phyloP scores from a whole-genome alignment of 2,113 vertebrate genomes.

The Chaetura pelagica region DNA sequence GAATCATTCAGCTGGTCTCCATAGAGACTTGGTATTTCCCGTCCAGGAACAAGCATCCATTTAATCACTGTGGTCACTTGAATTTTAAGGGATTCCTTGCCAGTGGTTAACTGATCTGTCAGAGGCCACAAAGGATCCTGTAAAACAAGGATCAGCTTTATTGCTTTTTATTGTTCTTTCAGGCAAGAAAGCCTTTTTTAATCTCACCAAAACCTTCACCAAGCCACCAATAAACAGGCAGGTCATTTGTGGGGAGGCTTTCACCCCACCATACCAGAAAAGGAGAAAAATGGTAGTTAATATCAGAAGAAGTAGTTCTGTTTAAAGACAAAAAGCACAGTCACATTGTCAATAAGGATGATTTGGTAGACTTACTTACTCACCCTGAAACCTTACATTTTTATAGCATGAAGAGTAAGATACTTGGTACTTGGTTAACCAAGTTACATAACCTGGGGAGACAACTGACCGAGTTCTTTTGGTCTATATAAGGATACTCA shows the following conservation, averaged over 20 bases:
- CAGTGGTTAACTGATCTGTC: background rate
- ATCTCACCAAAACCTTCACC: background rate
- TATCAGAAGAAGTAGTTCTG: background rate
- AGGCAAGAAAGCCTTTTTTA: constrained; percentile 11
- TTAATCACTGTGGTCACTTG: background rate
- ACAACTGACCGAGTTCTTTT: background rate
- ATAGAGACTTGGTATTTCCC: background rate
- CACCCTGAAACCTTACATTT: background rate
- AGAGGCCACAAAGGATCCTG: background rate
- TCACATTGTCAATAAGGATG: background rate
- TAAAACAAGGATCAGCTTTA: constrained; percentile 21
- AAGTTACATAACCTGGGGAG: background rate
- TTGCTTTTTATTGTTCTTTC: constrained; percentile 27
- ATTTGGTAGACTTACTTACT: background rate
- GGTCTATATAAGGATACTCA: background rate
- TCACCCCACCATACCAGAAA: background rate
- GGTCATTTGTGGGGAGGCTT: background rate
- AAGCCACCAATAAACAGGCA: background rate
- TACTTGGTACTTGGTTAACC: background rate
- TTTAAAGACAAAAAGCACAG: background rate
- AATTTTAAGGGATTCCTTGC: background rate
- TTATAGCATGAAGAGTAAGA: background rate
- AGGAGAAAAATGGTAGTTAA: background rate
- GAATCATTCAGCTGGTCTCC: background rate
- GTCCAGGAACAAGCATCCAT: background rate